Conservation (phyloP, 2,888 invertebrate species). For the Theodoxus fluviatilis region DNA sequence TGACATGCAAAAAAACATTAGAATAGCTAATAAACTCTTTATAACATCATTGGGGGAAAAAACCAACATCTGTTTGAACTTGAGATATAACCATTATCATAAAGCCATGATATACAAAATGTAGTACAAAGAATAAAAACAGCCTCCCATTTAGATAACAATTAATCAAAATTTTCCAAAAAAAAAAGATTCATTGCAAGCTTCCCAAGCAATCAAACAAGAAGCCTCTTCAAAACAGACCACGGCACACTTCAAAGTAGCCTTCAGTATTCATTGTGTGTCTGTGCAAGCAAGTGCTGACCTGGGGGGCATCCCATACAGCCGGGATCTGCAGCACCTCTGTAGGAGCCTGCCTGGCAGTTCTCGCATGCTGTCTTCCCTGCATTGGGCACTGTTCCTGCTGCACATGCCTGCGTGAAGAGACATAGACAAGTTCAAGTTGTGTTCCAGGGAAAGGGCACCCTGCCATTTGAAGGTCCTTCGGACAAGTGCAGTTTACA, state of each 20-base stretch:
- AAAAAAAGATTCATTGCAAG: neutral
- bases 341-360: slow-evolving; percentile 44
- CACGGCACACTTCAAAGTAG: neutral
- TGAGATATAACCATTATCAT: too few species aligned
- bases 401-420: slow-evolving; percentile 45
- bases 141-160: neutral
- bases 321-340: slow-evolving; percentile 35
- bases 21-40: too few species aligned
- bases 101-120: too few species aligned
- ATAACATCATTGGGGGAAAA: too few species aligned
- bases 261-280: neutral
- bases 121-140: too few species aligned
- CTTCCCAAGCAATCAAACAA: neutral
- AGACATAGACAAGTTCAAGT: neutral
- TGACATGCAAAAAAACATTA: too few species aligned
- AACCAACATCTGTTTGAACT: too few species aligned
- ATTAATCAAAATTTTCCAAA: neutral
- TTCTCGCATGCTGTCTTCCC: slow-evolving; percentile 42
- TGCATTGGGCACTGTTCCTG: slow-evolving; percentile 44
- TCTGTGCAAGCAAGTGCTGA: slow-evolving; percentile 24
- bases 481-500: too few species aligned
- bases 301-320: slow-evolving; percentile 50
- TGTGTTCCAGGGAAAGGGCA: too few species aligned
- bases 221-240: neutral
- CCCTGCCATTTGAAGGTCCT: too few species aligned